These are phyloP conservation scores for Drosophila percnosoma DNA, from an alignment of 2,888 invertebrate genomes.

Conservation along the genomic window DNA sequence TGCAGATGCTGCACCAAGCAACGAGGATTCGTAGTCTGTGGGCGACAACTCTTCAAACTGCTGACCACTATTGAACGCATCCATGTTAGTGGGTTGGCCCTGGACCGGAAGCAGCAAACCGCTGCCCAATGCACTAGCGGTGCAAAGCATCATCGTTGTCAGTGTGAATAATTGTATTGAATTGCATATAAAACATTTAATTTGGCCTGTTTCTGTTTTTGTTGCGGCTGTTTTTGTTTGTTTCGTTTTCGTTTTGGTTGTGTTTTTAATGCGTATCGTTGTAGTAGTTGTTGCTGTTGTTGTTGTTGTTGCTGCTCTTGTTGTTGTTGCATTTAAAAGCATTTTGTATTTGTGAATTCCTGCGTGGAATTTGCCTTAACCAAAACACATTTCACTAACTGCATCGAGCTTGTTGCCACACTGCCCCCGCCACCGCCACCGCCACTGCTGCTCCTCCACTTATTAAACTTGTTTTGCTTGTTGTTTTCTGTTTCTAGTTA, in stretches of 20 bases:
- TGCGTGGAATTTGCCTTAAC: slow-evolving; percentile 69
- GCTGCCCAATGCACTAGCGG: slow-evolving; percentile 36
- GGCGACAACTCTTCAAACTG: slow-evolving; percentile 26
- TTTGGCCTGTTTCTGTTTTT: slow-evolving; percentile 32
- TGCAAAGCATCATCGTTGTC: slow-evolving; percentile 59
- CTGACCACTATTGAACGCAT: slow-evolving; percentile 33
- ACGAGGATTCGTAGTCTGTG: slow-evolving; percentile 22
- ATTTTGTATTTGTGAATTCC: slow-evolving; percentile 71
- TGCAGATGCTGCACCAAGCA: slow-evolving; percentile 30
- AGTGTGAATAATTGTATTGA: slow-evolving; percentile 62
- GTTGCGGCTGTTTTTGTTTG: slow-evolving; percentile 31
- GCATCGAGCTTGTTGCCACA: slow-evolving; percentile 60
- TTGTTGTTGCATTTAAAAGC: slow-evolving; percentile 74
- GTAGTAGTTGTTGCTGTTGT: slow-evolving; percentile 1
- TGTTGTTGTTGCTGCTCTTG: slow-evolving; percentile 44
- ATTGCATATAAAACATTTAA: slow-evolving; percentile 55
- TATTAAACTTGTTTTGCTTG: slow-evolving; percentile 4
- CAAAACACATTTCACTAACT: slow-evolving; percentile 74
- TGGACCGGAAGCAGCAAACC: slow-evolving; percentile 37
- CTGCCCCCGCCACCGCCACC: slow-evolving; percentile 3
- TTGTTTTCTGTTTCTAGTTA: not conserved
- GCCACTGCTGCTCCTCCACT: slow-evolving; percentile 11
- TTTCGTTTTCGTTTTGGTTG: slow-evolving; percentile 17
- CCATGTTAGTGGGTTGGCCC: slow-evolving; percentile 17
- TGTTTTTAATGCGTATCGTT: slow-evolving; percentile 19